Evolutionary conservation across 2,113 vertebrate species (phyloP).

Genomic region (Ammodramus savannarum): DNA sequence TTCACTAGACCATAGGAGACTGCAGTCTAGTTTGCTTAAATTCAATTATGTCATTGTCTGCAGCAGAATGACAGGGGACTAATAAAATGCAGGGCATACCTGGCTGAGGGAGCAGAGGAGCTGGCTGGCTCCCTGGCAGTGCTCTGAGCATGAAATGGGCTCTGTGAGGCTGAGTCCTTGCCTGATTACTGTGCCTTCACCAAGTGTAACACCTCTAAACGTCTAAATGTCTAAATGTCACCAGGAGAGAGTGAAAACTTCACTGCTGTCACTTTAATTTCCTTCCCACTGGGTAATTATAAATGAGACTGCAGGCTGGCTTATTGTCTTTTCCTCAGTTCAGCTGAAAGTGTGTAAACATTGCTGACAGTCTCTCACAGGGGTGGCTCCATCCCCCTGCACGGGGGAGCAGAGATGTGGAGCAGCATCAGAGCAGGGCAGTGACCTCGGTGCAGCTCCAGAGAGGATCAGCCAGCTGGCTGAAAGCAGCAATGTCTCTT

Average conservation of each 20-base stretch:
- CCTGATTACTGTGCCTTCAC: not conserved
- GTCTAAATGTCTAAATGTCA: not conserved
- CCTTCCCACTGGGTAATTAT: not conserved
- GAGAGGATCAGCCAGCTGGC: not conserved
- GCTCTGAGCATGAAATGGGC: not conserved
- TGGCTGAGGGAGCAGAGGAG: not conserved
- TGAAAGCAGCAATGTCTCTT: not conserved
- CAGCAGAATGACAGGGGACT: not conserved
- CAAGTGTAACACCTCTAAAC: not conserved
- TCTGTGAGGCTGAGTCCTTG: not conserved
- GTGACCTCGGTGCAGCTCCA: not conserved
- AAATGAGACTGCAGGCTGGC: not conserved
- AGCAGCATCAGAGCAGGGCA: not conserved
- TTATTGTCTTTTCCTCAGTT: not conserved
- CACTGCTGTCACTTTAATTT: not conserved
- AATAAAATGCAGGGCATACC: not conserved
- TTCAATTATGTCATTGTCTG: slow-evolving; percentile 24
- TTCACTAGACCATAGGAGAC: slow-evolving; percentile 41
- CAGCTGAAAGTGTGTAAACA: not conserved
- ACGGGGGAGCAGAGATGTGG: not conserved
- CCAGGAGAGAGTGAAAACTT: not conserved
- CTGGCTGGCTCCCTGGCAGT: not conserved
- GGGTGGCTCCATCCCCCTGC: not conserved
- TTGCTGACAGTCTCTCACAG: not conserved
- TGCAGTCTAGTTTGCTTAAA: slow-evolving; percentile 42